phyloP scores from a whole-genome alignment of 2,888 invertebrate species.

The Lithophane socia region DNA sequence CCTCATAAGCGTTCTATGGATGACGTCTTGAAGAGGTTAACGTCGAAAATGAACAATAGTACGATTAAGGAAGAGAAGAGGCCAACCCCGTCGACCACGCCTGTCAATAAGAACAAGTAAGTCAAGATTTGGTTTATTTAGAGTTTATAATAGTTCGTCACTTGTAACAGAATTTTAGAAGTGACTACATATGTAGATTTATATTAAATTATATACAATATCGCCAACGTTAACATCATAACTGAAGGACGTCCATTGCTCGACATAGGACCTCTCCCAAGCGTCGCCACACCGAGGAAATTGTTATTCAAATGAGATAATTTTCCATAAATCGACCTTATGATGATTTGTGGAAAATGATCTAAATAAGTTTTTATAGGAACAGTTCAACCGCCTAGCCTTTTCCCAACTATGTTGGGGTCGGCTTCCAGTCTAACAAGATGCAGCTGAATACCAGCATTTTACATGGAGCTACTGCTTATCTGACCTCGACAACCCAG shows the following conservation, averaged over 20 bases:
- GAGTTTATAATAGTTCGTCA: no score
- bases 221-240: neutral
- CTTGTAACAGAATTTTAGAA: neutral
- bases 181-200: neutral
- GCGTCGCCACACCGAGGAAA: neutral
- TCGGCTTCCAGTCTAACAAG: no score
- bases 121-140: slow-evolving; percentile 63
- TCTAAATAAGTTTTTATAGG: neutral
- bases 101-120: slow-evolving; percentile 90
- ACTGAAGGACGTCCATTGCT: no score
- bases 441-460: no score
- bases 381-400: neutral
- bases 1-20: slow-evolving; percentile 96
- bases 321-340: neutral
- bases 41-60: slow-evolving; percentile 96
- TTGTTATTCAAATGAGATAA: neutral
- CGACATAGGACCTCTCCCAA: neutral
- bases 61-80: slow-evolving; percentile 93
- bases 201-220: neutral
- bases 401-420: no score
- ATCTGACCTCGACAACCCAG: no score
- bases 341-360: neutral
- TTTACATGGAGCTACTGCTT: no score
- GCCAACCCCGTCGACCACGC: slow-evolving; percentile 93
- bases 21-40: slow-evolving; percentile 96